A percentile compares a stretch with the other conserved stretches of the same genome.
These are phyloP conservation scores for Apoda limacodes DNA, from an alignment of 2,888 invertebrate species.

Conservation along the genomic window DNA sequence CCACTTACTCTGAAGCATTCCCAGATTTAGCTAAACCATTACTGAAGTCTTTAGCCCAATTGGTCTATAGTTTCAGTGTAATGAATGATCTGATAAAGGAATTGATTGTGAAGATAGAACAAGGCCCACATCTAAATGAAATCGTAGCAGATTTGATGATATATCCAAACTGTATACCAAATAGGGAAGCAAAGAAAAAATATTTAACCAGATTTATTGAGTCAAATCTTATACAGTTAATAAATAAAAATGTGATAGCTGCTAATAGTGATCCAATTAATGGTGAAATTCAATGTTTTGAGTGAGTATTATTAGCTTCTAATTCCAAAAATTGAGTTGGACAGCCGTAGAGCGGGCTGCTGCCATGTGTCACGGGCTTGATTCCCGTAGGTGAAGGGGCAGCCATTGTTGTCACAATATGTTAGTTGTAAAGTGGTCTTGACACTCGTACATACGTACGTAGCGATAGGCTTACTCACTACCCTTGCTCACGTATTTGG, in stretches of 20 bases:
- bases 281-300: slow-evolving; percentile 55
- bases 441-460: too few relatives aligned
- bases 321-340: too few relatives aligned
- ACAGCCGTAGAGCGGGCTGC: too few relatives aligned
- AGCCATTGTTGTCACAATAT: too few relatives aligned
- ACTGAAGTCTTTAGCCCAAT: slow-evolving; percentile 74
- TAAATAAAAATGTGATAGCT: slow-evolving; percentile 31
- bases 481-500: too few relatives aligned
- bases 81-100: slow-evolving; percentile 67
- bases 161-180: slow-evolving; percentile 52
- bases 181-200: slow-evolving; percentile 25
- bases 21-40: slow-evolving; percentile 84
- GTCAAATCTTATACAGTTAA: slow-evolving; percentile 36
- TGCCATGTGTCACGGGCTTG: too few relatives aligned
- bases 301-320: slow-evolving; percentile 39
- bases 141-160: slow-evolving; percentile 56
- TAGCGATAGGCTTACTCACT: too few relatives aligned
- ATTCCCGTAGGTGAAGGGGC: too few relatives aligned
- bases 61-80: slow-evolving; percentile 72
- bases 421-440: too few relatives aligned
- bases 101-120: slow-evolving; percentile 39
- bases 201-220: slow-evolving; percentile 59
- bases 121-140: slow-evolving; percentile 30
- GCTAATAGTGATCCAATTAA: slow-evolving; percentile 23
- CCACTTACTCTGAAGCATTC: slow-evolving; percentile 73